Percentiles rank a stretch among this genome's conserved stretches.
phyloP scores from a whole-genome alignment of 2,113 vertebrate genomes.

The Aspidoscelis tigris region DNA sequence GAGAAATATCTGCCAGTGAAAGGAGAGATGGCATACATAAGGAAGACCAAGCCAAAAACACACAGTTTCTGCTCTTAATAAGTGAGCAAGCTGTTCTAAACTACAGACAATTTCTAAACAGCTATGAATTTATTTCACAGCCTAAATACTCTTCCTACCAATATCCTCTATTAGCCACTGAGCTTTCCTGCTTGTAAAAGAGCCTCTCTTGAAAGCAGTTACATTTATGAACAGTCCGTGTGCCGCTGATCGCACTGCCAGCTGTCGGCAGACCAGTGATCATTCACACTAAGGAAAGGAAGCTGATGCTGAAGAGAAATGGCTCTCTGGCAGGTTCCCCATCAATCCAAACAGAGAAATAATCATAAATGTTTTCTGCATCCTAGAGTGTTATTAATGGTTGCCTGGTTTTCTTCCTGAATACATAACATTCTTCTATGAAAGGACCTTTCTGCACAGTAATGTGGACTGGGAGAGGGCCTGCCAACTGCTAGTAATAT shows the following conservation, averaged over 20 bases:
- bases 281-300: constrained; percentile 39
- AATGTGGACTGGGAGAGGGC: too few relatives aligned
- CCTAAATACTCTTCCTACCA: constrained; percentile 35
- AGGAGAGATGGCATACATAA: background rate
- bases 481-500: too few relatives aligned
- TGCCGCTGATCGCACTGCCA: constrained; percentile 26
- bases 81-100: constrained; percentile 29
- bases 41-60: background rate
- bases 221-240: constrained; percentile 58
- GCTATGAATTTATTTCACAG: constrained; percentile 54
- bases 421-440: constrained; percentile 10
- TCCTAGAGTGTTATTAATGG: constrained; percentile 49
- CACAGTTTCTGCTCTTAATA: background rate
- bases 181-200: constrained; percentile 35
- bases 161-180: constrained; percentile 18
- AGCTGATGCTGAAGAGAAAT: constrained; percentile 58
- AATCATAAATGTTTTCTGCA: background rate
- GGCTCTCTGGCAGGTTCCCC: constrained; percentile 23
- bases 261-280: constrained; percentile 35
- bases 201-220: constrained; percentile 57
- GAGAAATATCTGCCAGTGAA: background rate
- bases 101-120: constrained; percentile 38
- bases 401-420: constrained; percentile 30
- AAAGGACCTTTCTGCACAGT: too few relatives aligned
- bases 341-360: constrained; percentile 56